Evolutionary conservation across 2,888 invertebrate species (phyloP).

Genomic region (Idaea biselata): DNA sequence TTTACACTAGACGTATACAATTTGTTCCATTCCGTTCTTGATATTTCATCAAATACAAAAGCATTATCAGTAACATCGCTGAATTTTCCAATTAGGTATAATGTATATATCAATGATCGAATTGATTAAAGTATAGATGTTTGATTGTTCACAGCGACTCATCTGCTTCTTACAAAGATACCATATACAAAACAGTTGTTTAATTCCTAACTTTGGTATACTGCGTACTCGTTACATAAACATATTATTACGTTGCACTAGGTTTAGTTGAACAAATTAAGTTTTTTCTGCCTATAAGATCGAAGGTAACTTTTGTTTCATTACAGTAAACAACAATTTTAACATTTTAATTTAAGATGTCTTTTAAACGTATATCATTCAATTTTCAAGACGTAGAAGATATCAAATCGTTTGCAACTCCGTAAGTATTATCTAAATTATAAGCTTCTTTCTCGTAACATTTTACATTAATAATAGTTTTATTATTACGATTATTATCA

Average conservation of each 20-base stretch:
- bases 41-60: constrained; percentile 1
- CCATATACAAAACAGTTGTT: constrained; percentile 55
- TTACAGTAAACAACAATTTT: constrained; percentile 56
- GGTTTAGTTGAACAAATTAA: constrained; percentile 46
- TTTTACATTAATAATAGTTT: constrained; percentile 72
- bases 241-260: constrained; percentile 48
- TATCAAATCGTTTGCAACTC: constrained; percentile 65
- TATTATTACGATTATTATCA: constrained; percentile 74
- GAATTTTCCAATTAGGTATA: background rate
- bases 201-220: constrained; percentile 80
- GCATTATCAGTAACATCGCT: background rate
- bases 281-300: constrained; percentile 53
- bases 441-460: constrained; percentile 70
- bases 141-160: constrained; percentile 24
- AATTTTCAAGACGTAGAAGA: constrained; percentile 54
- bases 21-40: background rate
- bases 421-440: constrained; percentile 55
- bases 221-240: constrained; percentile 63
- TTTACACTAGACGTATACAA: constrained; percentile 1
- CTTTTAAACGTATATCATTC: constrained; percentile 47
- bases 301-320: constrained; percentile 75
- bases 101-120: background rate
- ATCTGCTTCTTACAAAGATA: constrained; percentile 35
- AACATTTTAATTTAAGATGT: constrained; percentile 52
- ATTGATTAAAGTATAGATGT: background rate